These are phyloP conservation scores for Coecobrya sp. DNA, from an alignment of 2,888 invertebrate genomes.

Conservation along the genomic window DNA sequence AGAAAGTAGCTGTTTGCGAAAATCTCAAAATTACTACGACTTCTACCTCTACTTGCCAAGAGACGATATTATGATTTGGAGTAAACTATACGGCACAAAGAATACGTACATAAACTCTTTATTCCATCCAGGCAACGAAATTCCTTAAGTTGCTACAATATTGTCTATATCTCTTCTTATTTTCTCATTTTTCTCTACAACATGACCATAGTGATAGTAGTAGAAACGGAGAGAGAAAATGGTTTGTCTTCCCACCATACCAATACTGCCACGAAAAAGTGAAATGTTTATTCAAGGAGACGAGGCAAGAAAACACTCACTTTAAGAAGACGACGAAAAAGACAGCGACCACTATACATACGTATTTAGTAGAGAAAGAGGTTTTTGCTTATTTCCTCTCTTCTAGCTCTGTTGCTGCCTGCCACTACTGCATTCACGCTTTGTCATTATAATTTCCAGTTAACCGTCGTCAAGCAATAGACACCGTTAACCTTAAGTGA, in stretches of 20 bases:
- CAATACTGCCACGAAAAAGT: background rate
- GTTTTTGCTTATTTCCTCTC: slow-evolving; percentile 49
- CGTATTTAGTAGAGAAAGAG: slow-evolving; percentile 58
- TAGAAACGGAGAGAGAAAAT: background rate
- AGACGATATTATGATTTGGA: background rate
- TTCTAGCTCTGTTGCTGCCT: background rate
- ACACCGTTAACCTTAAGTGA: slow-evolving; percentile 21
- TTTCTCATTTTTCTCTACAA: slow-evolving; percentile 17
- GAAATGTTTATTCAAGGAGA: slow-evolving; percentile 72
- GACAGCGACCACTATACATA: no score
- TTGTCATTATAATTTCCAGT: slow-evolving; percentile 75
- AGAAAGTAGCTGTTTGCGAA: slow-evolving; percentile 73
- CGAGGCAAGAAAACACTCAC: slow-evolving; percentile 64
- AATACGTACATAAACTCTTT: background rate
- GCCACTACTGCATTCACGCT: slow-evolving; percentile 63
- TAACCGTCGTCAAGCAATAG: slow-evolving; percentile 50
- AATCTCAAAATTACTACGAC: slow-evolving; percentile 67
- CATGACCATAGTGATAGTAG: background rate
- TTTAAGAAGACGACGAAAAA: slow-evolving; percentile 40
- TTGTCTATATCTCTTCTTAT: slow-evolving; percentile 27
- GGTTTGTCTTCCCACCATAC: background rate
- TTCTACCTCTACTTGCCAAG: background rate
- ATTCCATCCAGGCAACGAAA: slow-evolving; percentile 8
- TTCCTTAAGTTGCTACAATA: background rate
- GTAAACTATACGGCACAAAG: background rate